Evolutionary conservation across 2,113 vertebrate genomes (phyloP), one percentile per base, ranked within the genome.

Genomic region (Dipodomys merriami): DNA sequence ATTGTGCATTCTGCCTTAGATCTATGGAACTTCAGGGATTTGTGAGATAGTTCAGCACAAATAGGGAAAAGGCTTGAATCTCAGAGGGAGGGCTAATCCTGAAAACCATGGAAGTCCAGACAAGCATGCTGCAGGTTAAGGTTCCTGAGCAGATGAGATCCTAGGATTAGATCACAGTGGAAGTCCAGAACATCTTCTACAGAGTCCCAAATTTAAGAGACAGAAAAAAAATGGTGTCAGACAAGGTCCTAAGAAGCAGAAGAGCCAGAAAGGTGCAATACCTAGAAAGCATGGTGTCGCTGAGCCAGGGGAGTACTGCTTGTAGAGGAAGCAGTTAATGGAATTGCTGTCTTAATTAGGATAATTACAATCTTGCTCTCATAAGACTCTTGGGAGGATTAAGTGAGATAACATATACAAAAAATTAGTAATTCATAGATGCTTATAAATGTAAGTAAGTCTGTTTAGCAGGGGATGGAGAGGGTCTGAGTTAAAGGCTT

Each of bases 341-440:
- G 30, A 94, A 94, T 95, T 88, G 88, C 19, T 79, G 19, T 92
- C 85, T 94, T 93, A 96, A 94, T 90, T 83, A 92, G 76, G 23
- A 79, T 93, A 86, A 92, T 92, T 92, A 93, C 57, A 90, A 80
- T 71, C 27, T 73, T 23, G 64, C 65, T 95, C 88, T 94, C 69
- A 79, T 8, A 86, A 88, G 76, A 77, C 62, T 93, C 16, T 67
- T 39, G 4, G 83, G 60, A 96, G 72, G 64, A 83, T 69, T 93
- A 93, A 96, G 57, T 86, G 82, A 90, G 95, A 93, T 91, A 96
- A 76, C n/a, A 86, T 35, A 94, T 1, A 53, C 62, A 82, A 88
- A 80, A 78, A 77, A 25, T 62, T 77, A 64, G n/a, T 77, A 90
- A 76, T 86, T 95, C 60, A 86, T 64, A 68, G 29, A 88, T 7